Percentiles rank a stretch among this genome's conserved stretches.
Conservation (phyloP, 1,140 invertebrate species). For the Epicauta chinensis region DNA sequence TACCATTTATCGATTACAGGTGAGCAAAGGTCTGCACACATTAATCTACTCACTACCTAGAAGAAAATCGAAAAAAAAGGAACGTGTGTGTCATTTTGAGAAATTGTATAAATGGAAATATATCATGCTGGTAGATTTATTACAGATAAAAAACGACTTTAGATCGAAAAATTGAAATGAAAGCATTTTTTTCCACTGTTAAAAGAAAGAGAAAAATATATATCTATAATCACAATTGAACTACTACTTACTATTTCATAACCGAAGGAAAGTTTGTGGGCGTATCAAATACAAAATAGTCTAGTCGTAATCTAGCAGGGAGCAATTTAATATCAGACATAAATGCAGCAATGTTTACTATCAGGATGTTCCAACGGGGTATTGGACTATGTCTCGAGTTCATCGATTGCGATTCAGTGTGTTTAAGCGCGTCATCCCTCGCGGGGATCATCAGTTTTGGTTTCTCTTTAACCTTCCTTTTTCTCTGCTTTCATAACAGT, state of each 20-base stretch:
- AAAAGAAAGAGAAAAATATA: too few species aligned
- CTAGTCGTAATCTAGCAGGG: too few species aligned
- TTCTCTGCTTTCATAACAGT: conserved; percentile 30
- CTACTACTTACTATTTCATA: too few species aligned
- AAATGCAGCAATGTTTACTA: conserved; percentile 12
- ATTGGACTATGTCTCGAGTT: conserved; percentile 17
- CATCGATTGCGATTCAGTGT: conserved; percentile 25
- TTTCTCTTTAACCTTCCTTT: conserved; percentile 29
- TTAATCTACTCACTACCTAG: conserved; percentile 7
- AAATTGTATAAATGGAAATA: conserved; percentile 17
- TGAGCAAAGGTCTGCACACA: conserved; percentile 12
- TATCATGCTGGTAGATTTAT: conserved; percentile 12
- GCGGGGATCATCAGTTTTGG: conserved; percentile 29
- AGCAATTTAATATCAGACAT: conserved; percentile 13
- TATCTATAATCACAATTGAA: too few species aligned
- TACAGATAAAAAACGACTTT: conserved; percentile 14
- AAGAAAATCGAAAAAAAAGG: conserved; percentile 4
- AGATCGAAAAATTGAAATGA: too few species aligned
- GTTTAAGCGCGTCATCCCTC: conserved; percentile 27
- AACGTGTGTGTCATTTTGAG: conserved; percentile 14
- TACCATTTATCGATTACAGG: conserved; percentile 9
- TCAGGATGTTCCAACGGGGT: conserved; percentile 9
- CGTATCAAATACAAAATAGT: too few species aligned
- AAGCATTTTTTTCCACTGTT: too few species aligned
- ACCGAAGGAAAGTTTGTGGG: too few species aligned